phyloP scores from a whole-genome alignment of 37 sponge, comb jelly and placozoan species.

The Amphimedon queenslandica region DNA sequence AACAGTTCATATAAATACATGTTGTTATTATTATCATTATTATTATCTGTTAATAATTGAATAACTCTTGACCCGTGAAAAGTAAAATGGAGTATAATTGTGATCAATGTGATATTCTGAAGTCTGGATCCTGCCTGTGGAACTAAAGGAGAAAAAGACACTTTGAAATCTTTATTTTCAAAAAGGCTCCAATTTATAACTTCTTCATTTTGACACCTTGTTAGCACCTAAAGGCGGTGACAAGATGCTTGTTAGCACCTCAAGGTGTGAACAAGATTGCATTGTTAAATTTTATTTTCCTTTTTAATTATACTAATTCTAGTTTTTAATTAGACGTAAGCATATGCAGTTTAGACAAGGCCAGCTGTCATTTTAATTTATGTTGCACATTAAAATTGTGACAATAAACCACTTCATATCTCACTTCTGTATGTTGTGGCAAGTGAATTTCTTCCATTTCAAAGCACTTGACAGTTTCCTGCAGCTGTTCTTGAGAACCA shows the following conservation, averaged over 20 bases:
- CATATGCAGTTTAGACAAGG: neutral
- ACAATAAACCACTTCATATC: neutral
- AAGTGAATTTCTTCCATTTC: constrained; percentile 36
- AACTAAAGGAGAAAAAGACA: constrained; percentile 19
- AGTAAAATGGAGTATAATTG: constrained; percentile 60
- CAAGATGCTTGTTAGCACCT: too few species aligned
- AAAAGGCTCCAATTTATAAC: too few species aligned
- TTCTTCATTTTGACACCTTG: too few species aligned
- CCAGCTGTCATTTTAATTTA: too few species aligned
- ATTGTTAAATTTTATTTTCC: too few species aligned
- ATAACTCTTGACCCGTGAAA: constrained; percentile 70
- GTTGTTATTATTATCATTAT: neutral
- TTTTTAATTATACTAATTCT: too few species aligned
- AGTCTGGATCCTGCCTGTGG: constrained; percentile 25
- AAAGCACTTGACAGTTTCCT: constrained; percentile 16
- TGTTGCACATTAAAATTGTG: too few species aligned
- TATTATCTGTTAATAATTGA: constrained; percentile 4
- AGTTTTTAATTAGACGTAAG: too few species aligned
- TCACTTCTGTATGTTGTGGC: constrained; percentile 46
- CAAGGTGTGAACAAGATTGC: too few species aligned
- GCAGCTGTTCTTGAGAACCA: constrained; percentile 17
- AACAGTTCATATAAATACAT: neutral
- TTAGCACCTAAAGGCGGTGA: too few species aligned
- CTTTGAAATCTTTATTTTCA: neutral
- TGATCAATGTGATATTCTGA: constrained; percentile 47